These are phyloP conservation scores for Archilochus colubris DNA, from an alignment of 2,113 vertebrate genomes.

Conservation along the genomic window DNA sequence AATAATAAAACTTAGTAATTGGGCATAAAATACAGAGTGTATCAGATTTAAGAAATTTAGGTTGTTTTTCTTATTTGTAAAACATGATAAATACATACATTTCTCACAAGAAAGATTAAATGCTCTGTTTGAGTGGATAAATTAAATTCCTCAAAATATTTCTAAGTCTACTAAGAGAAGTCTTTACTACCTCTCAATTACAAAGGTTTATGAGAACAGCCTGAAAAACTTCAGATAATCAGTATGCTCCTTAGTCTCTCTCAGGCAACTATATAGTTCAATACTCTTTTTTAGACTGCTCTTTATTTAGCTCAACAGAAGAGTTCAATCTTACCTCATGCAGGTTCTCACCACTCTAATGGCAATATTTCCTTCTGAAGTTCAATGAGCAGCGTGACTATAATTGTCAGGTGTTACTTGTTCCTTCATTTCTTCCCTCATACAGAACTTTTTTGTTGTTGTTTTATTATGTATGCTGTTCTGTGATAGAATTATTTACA, in stretches of 20 bases:
- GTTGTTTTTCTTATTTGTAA: conserved; percentile 43
- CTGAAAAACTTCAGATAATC: not conserved
- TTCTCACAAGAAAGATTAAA: conserved; percentile 49
- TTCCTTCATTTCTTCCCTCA: not conserved
- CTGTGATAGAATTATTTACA: not conserved
- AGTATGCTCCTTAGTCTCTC: not conserved
- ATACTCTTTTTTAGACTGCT: not conserved
- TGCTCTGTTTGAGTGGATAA: not conserved
- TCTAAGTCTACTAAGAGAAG: not conserved
- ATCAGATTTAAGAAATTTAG: not conserved
- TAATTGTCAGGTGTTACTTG: not conserved
- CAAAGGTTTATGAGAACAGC: not conserved
- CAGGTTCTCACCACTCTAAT: not conserved
- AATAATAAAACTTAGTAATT: conserved; percentile 39
- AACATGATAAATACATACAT: not conserved
- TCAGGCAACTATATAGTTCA: not conserved
- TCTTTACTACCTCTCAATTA: not conserved
- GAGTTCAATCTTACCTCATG: not conserved
- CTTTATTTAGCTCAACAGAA: not conserved
- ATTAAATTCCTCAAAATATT: not conserved
- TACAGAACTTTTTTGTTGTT: not conserved
- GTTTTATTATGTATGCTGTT: not conserved
- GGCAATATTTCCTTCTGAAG: not conserved
- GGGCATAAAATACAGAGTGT: not conserved
- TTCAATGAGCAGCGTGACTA: not conserved